phyloP scores from a whole-genome alignment of 2,797 vertebrate genomes.

The Tarsius wallacei region DNA sequence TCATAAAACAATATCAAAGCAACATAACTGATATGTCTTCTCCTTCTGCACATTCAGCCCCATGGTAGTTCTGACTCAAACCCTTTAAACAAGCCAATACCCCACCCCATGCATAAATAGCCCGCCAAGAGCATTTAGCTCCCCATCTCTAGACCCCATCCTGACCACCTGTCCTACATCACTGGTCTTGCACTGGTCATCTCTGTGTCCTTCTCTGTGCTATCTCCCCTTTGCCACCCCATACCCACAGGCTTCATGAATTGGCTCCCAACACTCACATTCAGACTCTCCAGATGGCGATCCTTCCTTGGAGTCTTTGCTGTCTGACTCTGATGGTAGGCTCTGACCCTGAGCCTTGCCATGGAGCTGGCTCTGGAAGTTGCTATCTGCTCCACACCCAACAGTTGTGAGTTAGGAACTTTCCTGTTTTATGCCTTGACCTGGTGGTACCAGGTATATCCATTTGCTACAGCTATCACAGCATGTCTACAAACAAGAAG shows the following conservation, averaged over 20 bases:
- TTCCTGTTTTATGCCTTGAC: neutral
- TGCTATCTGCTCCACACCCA: neutral
- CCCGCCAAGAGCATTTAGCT: neutral
- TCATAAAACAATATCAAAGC: slow-evolving; percentile 52
- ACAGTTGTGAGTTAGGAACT: neutral
- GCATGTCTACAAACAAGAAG: neutral
- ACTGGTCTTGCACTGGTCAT: neutral
- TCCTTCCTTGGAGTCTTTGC: neutral
- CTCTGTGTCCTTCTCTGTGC: neutral
- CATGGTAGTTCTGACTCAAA: neutral
- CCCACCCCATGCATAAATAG: neutral
- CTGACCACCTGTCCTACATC: neutral
- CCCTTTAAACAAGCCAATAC: neutral
- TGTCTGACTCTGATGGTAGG: neutral
- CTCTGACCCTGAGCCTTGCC: neutral
- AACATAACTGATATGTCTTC: neutral
- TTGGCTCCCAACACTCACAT: neutral
- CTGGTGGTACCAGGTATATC: neutral
- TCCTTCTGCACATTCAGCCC: slow-evolving; percentile 23
- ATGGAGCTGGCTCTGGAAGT: neutral
- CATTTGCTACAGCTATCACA: neutral
- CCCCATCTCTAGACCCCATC: neutral
- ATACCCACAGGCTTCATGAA: neutral
- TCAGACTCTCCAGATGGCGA: neutral
- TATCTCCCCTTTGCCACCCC: neutral